Evolutionary conservation across 2,888 invertebrate genomes (phyloP).

Genomic region (Perithous albicinctus): DNA sequence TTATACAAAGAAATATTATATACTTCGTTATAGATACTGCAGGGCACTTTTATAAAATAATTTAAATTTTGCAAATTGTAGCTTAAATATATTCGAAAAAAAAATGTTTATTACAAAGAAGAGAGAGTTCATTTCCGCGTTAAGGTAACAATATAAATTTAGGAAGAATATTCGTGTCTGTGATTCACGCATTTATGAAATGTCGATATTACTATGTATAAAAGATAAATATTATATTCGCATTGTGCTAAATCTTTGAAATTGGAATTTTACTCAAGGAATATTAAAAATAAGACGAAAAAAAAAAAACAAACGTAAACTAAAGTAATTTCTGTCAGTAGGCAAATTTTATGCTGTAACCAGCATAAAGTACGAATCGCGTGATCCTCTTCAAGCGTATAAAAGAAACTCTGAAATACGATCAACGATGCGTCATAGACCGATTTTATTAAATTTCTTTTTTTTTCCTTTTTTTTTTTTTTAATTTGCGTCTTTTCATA

Average conservation of each 20-base stretch:
- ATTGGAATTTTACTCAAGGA: not conserved
- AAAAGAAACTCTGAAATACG: conserved; percentile 33
- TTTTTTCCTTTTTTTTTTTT: conserved; percentile 33
- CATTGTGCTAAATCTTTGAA: not conserved
- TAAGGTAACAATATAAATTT: conserved; percentile 30
- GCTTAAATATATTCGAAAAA: not conserved
- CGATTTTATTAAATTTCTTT: conserved; percentile 29
- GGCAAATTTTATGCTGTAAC: conserved; percentile 18
- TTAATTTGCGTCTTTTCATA: conserved; percentile 26
- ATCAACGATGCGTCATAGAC: conserved; percentile 51
- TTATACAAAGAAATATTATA: not conserved
- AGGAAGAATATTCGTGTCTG: conserved; percentile 24
- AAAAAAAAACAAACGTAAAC: conserved; percentile 16
- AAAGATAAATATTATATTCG: conserved; percentile 7
- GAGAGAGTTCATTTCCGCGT: not conserved
- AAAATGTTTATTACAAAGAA: conserved; percentile 1
- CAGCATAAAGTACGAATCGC: conserved; percentile 4
- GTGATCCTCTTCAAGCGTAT: not conserved
- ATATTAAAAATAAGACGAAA: conserved; percentile 6
- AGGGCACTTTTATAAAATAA: not conserved
- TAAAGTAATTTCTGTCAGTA: conserved; percentile 2
- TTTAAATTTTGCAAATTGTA: not conserved
- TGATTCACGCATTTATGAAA: conserved; percentile 5
- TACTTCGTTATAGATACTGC: not conserved
- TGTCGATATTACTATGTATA: not conserved